Conservation (phyloP, 2,113 vertebrate species). For the Sander vitreus region DNA sequence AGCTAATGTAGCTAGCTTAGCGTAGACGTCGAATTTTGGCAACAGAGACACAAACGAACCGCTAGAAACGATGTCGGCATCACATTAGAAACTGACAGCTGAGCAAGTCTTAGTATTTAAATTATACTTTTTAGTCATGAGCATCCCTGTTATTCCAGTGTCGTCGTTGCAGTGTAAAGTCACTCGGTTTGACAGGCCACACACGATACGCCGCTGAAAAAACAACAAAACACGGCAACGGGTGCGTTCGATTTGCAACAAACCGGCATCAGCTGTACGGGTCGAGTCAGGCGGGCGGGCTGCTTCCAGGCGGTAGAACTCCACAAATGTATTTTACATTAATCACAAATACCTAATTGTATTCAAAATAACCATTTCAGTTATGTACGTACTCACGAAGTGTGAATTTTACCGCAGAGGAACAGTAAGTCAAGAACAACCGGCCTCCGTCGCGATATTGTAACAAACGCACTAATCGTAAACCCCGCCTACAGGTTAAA, state of each 20-base stretch:
- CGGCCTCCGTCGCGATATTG: accelerated
- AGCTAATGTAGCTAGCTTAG: constrained; percentile 52
- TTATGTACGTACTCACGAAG: accelerated
- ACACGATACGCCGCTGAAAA: constrained; percentile 61
- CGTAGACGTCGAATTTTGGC: constrained; percentile 19
- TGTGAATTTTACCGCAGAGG: accelerated
- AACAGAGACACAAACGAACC: background rate
- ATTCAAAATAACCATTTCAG: accelerated
- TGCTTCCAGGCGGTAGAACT: accelerated
- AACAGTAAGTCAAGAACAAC: accelerated
- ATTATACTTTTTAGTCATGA: constrained; percentile 76
- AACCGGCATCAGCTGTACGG: background rate
- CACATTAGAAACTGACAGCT: background rate
- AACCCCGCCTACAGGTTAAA: constrained; percentile 11
- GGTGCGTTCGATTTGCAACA: background rate
- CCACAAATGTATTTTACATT: too few species aligned
- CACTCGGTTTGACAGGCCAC: constrained; percentile 64
- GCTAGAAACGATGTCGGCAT: background rate
- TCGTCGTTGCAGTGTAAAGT: constrained; percentile 41
- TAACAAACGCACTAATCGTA: background rate
- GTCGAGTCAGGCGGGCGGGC: background rate
- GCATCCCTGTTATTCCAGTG: constrained; percentile 69
- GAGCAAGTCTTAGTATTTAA: background rate
- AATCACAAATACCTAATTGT: too few species aligned
- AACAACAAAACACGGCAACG: constrained; percentile 76